Conservation (phyloP, 2,888 invertebrate species). For the Dynastes maya region DNA sequence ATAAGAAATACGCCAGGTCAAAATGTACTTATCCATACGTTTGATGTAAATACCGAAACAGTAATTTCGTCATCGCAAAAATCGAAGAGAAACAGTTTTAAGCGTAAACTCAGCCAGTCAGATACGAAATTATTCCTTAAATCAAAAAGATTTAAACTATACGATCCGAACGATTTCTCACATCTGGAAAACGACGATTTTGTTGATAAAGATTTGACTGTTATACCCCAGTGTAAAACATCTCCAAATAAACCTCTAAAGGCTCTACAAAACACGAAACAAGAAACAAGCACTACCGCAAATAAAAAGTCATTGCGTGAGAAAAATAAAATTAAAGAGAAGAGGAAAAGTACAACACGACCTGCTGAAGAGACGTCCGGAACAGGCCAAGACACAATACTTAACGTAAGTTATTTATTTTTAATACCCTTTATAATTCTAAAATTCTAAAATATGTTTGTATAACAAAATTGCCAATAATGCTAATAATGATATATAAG, state of each 20-base stretch:
- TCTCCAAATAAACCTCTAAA: neutral
- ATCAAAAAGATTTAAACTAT: slow-evolving; percentile 14
- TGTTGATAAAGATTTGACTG: neutral
- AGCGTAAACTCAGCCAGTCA: slow-evolving; percentile 40
- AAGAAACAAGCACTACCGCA: neutral
- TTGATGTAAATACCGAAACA: slow-evolving; percentile 26
- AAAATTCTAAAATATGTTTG: no score
- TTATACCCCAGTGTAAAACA: no score
- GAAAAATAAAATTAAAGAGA: neutral
- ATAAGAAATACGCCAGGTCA: neutral
- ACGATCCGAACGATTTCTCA: slow-evolving; percentile 29
- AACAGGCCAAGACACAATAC: no score
- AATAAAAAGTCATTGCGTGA: neutral
- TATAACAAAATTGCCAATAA: no score
- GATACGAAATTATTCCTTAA: slow-evolving; percentile 26
- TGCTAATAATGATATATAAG: no score
- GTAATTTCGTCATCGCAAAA: slow-evolving; percentile 5
- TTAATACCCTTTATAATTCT: no score
- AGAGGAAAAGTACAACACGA: neutral
- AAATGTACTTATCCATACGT: neutral
- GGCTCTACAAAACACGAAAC: no score
- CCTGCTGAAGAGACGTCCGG: no score
- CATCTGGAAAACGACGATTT: slow-evolving; percentile 14
- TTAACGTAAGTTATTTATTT: no score
- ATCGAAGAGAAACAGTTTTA: neutral